These are phyloP conservation scores for Hybognathus amarus DNA, from an alignment of 2,797 vertebrate genomes.

Conservation along the genomic window DNA sequence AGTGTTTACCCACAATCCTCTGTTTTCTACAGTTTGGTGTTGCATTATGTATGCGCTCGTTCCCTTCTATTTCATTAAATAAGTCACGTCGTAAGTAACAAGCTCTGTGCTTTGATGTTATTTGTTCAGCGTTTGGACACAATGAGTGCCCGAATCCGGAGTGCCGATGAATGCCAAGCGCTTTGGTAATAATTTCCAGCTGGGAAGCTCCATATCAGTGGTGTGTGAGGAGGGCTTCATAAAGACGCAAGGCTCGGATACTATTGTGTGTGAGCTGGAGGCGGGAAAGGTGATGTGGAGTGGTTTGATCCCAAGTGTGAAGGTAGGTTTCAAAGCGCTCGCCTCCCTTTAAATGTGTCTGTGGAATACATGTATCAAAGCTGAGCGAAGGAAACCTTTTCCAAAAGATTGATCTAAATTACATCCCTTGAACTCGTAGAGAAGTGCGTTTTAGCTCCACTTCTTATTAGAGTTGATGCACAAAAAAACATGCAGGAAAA, in stretches of 20 bases:
- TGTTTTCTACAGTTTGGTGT: neutral
- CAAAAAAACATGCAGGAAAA: too few species aligned
- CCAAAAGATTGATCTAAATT: neutral
- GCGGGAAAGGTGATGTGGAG: conserved; percentile 98
- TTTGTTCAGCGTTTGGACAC: conserved; percentile 88
- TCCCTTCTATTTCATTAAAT: conserved; percentile 21
- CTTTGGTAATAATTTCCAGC: conserved; percentile 95
- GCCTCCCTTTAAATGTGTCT: conserved; percentile 1
- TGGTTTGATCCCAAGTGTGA: conserved; percentile 95
- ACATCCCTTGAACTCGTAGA: neutral
- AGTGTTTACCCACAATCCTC: conserved; percentile 38
- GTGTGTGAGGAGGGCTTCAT: conserved; percentile 99
- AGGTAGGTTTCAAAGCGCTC: conserved; percentile 76
- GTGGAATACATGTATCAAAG: conserved; percentile 11
- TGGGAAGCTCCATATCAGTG: conserved; percentile 95
- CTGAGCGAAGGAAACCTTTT: neutral
- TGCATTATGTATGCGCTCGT: conserved; percentile 9
- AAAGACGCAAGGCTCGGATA: conserved; percentile 97
- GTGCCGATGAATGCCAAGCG: conserved; percentile 95
- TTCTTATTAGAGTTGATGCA: neutral
- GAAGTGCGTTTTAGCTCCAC: neutral
- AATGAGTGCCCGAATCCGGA: conserved; percentile 97
- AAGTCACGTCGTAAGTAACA: conserved; percentile 23
- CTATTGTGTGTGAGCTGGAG: conserved; percentile 92
- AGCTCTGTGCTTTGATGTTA: conserved; percentile 11